phyloP scores from a whole-genome alignment of 2,113 vertebrate species.

The Morphnarchus princeps region DNA sequence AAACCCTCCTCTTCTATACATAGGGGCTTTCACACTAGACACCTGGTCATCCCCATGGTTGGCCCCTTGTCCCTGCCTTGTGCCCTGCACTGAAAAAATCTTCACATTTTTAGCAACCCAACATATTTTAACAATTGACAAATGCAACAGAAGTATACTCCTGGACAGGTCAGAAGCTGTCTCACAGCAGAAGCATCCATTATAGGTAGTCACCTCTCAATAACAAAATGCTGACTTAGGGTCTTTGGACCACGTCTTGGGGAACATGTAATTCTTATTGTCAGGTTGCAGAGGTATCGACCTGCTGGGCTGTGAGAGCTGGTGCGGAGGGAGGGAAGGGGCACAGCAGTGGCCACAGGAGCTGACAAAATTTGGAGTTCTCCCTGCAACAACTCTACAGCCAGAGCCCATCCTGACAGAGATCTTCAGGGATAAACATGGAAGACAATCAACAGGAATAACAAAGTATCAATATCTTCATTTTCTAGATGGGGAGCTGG shows the following conservation, averaged over 20 bases:
- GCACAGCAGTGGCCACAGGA: neutral
- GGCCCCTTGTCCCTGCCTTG: neutral
- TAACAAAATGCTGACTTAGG: neutral
- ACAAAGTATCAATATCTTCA: neutral
- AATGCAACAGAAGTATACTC: neutral
- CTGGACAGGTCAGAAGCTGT: neutral
- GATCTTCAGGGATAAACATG: neutral
- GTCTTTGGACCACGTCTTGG: neutral
- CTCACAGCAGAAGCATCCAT: neutral
- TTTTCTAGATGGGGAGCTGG: neutral
- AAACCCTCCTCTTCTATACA: accelerated
- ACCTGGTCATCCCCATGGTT: neutral
- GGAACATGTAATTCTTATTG: neutral
- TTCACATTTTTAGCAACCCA: neutral
- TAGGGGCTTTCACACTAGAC: neutral
- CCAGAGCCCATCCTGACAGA: neutral
- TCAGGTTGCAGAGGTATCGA: neutral
- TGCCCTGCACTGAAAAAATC: neutral
- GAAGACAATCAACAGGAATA: neutral
- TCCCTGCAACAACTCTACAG: neutral
- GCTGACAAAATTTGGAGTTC: neutral
- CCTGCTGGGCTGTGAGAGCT: neutral
- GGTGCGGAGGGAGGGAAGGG: neutral
- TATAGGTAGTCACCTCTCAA: neutral
- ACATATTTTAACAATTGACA: neutral